Evolutionary conservation across 2,797 vertebrate genomes (phyloP).

Genomic region (Meda fulgida): DNA sequence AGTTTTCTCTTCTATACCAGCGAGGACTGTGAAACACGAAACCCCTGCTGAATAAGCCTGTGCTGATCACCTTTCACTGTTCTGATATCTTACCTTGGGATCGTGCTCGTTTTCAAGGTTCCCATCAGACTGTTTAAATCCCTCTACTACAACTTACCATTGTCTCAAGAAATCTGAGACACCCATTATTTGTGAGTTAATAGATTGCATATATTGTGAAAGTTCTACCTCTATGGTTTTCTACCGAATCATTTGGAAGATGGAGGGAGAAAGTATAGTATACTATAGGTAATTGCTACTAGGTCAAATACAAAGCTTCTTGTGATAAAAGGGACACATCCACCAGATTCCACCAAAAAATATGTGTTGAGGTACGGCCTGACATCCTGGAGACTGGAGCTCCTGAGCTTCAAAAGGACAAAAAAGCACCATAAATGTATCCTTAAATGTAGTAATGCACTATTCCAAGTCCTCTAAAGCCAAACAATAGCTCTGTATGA

Average conservation of each 20-base stretch:
- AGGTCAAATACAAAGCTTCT: neutral
- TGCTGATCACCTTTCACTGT: conserved; percentile 66
- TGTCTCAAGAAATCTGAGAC: conserved; percentile 62
- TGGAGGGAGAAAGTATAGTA: neutral
- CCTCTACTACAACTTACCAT: conserved; percentile 46
- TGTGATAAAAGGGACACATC: neutral
- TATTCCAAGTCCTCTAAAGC: neutral
- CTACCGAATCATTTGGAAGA: conserved; percentile 42
- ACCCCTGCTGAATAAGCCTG: conserved; percentile 48
- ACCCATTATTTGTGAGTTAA: conserved; percentile 70
- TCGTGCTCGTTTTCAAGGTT: conserved; percentile 65
- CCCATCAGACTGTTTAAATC: conserved; percentile 66
- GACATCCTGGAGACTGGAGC: neutral
- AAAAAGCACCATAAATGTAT: neutral
- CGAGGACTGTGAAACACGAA: conserved; percentile 6
- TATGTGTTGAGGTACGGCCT: neutral
- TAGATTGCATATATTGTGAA: conserved; percentile 49
- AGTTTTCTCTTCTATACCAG: conserved; percentile 8
- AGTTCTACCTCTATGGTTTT: conserved; percentile 62
- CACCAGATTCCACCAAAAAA: neutral
- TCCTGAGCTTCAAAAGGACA: neutral
- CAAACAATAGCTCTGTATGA: neutral
- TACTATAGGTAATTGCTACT: conserved; percentile 12
- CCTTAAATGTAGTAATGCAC: neutral
- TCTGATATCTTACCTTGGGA: conserved; percentile 64